Conservation (phyloP, 2,888 invertebrate genomes). For the Euphydryas editha region DNA sequence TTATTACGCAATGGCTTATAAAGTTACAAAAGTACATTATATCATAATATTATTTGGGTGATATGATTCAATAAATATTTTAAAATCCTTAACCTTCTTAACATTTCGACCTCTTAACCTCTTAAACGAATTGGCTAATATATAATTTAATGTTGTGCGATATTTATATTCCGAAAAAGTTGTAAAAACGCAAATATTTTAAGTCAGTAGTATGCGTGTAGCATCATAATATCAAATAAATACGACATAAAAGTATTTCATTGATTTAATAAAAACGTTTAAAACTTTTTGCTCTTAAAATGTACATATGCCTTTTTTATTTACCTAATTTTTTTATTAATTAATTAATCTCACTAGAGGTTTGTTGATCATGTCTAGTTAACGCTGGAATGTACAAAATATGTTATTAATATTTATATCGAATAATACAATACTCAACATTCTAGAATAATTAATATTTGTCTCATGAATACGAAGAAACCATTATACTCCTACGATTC, state of each 20-base stretch:
- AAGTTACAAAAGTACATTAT: not conserved
- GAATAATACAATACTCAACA: not conserved
- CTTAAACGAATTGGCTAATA: not conserved
- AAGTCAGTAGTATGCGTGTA: not conserved
- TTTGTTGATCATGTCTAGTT: constrained; percentile 3
- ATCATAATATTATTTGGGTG: not conserved
- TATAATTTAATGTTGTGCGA: not conserved
- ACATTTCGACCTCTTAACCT: constrained; percentile 5
- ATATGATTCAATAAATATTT: constrained; percentile 4
- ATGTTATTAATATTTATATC: constrained; percentile 1
- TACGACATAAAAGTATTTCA: not conserved
- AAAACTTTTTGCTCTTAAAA: no score
- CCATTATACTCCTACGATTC: not conserved
- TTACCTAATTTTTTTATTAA: not conserved
- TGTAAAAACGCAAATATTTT: not conserved
- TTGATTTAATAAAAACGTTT: not conserved
- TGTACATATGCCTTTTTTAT: not conserved
- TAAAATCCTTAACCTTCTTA: constrained; percentile 3
- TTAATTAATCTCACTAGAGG: not conserved
- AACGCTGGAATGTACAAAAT: constrained; percentile 2
- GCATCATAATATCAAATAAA: not conserved
- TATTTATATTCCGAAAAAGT: not conserved
- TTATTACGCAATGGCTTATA: not conserved
- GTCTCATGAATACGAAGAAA: constrained; percentile 3
- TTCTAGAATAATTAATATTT: constrained; percentile 5